These are phyloP conservation scores for Cryptocephalus primarius DNA, from an alignment of 2,888 invertebrate genomes.

Conservation along the genomic window DNA sequence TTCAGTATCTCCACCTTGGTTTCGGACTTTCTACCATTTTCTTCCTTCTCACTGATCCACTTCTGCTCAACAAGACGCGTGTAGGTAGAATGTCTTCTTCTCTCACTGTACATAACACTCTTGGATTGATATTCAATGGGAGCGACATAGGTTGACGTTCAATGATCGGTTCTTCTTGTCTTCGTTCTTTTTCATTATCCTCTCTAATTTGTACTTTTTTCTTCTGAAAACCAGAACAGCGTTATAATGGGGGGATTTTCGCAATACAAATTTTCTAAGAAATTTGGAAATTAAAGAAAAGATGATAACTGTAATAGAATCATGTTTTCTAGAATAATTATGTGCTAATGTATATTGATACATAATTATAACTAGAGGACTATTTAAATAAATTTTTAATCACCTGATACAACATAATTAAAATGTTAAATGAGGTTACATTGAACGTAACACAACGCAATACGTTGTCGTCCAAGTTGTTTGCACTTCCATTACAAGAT, in stretches of 20 bases:
- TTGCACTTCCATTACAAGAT: too few species aligned
- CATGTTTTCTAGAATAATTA: not conserved
- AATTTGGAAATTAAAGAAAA: not conserved
- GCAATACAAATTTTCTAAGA: not conserved
- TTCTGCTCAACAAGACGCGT: not conserved
- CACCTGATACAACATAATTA: too few species aligned
- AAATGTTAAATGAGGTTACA: too few species aligned
- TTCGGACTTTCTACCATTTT: not conserved
- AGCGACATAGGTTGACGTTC: not conserved
- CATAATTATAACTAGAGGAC: not conserved
- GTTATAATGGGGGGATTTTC: too few species aligned
- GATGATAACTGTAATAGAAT: not conserved
- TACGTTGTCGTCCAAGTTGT: too few species aligned
- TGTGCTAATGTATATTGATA: too few species aligned
- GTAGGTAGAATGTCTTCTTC: not conserved
- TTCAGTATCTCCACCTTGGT: not conserved
- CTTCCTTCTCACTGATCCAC: not conserved
- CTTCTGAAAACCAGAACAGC: not conserved
- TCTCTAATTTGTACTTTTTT: not conserved
- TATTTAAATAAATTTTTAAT: not conserved
- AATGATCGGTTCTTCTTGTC: too few species aligned
- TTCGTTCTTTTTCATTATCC: not conserved
- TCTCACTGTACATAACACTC: not conserved
- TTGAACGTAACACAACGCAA: too few species aligned
- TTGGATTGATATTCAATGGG: not conserved